Evolutionary conservation across 2,888 invertebrate genomes (phyloP), one percentile per base, ranked within the genome.

Genomic region (Andrena bicolor): DNA sequence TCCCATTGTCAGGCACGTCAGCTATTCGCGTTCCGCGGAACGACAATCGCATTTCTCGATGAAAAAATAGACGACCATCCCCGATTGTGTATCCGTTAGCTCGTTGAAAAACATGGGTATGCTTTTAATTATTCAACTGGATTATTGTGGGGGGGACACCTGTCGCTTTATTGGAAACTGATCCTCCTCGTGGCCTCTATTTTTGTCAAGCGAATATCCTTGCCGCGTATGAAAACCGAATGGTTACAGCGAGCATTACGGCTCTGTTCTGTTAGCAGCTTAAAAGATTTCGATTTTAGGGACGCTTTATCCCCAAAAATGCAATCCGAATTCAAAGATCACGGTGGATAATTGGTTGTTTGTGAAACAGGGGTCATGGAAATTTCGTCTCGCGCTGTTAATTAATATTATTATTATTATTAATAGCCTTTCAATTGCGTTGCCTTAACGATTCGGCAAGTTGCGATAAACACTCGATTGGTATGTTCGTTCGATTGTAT

Each of bases 21-120:
- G 77, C 75, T 82, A 86, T 84, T 79, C 79, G 23, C 28, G 32
- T 53, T 71, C 65, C 56, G 28, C 49, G 79, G 71, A 76, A 68
- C 74, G 79, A 81, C 74, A 35, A 48, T 70, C 73, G 61, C 51
- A 41, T 61, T 2, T 28, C 58, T 32, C 53, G 65, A 65, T 58
- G n/a, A 68, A 72, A 81, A 68, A 56, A 73, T 30, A 20, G 71
- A 61, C 26, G 28, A 5, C 8, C 51, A n/a, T 30, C 8, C 8
- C 10, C 32, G 23, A 70, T 49, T 16, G 48, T 60, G 53, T 53
- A 26, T 74, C 32, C 26, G 48, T 76, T 56, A 76, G 6, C 71
- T n/a, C 41, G 41, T 41, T 41, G 16, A 3, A 41, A 41, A 41
- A 16, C 41, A 41, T 16, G 41, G 41, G 41, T 13, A 41, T 41